Evolutionary conservation across 2,113 vertebrate species (phyloP).

Genomic region (Charadrius vociferus): DNA sequence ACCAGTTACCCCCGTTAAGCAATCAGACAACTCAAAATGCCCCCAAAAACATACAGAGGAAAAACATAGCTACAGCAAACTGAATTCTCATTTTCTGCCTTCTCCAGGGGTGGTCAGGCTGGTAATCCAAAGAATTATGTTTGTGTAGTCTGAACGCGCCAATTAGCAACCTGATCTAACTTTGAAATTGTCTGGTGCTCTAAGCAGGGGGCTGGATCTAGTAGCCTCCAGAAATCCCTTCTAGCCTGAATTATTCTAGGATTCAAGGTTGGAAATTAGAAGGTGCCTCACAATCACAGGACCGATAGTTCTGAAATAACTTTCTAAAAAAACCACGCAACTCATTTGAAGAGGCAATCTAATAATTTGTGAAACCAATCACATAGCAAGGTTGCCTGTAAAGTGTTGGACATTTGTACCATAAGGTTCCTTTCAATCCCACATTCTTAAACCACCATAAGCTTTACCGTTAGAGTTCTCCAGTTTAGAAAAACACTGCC

Average conservation of each 20-base stretch:
- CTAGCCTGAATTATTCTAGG: not conserved
- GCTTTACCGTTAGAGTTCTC: not conserved
- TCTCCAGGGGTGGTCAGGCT: not conserved
- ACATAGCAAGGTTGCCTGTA: not conserved
- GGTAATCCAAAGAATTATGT: not conserved
- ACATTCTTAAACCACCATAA: not conserved
- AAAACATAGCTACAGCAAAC: not conserved
- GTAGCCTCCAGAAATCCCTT: not conserved
- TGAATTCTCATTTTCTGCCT: not conserved
- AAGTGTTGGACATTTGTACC: not conserved
- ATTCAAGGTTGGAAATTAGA: not conserved
- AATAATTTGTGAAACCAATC: not conserved
- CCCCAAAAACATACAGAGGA: not conserved
- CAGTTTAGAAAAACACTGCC: not conserved
- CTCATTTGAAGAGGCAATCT: not conserved
- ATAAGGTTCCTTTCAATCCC: not conserved
- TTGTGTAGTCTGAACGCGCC: not conserved
- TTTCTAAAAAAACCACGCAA: not conserved
- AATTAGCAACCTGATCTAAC: not conserved
- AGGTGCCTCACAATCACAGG: not conserved
- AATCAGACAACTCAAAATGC: not conserved
- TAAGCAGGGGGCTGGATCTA: not conserved
- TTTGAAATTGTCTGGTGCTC: not conserved
- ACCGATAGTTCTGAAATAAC: not conserved
- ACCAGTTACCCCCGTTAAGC: not conserved